These are phyloP conservation scores for Lithophane semibrunnea DNA, from an alignment of 2,888 invertebrate genomes.

Conservation along the genomic window DNA sequence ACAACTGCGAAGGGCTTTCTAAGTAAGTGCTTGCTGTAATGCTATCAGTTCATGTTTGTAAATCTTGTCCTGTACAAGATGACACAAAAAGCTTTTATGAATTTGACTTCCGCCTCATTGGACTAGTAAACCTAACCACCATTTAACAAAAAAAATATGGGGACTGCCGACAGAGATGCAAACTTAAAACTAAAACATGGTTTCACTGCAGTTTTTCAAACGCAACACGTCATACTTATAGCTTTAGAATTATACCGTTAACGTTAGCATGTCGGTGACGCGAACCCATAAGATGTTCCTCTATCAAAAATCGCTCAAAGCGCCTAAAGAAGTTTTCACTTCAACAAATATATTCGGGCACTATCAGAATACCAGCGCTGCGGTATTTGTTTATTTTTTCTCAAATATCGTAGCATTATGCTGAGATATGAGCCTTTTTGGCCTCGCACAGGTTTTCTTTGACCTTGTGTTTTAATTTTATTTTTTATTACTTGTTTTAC, in stretches of 20 bases:
- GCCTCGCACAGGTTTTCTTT: no score
- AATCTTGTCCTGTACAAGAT: background rate
- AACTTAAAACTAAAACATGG: background rate
- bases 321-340: no score
- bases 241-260: background rate
- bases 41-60: background rate
- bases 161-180: background rate
- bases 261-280: background rate
- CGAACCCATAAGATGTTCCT: background rate
- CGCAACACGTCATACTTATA: background rate
- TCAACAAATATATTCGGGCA: no score
- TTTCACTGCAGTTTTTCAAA: background rate
- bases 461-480: no score
- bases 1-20: constrained; percentile 98
- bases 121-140: no score
- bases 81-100: background rate
- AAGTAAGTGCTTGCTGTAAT: constrained; percentile 91
- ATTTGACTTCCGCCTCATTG: background rate
- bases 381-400: no score
- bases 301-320: background rate
- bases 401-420: no score
- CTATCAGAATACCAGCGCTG: no score
- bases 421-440: no score
- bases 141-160: background rate
- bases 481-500: no score